phyloP scores from a whole-genome alignment of 2,888 invertebrate genomes.

The Nemotelus nigrinus region DNA sequence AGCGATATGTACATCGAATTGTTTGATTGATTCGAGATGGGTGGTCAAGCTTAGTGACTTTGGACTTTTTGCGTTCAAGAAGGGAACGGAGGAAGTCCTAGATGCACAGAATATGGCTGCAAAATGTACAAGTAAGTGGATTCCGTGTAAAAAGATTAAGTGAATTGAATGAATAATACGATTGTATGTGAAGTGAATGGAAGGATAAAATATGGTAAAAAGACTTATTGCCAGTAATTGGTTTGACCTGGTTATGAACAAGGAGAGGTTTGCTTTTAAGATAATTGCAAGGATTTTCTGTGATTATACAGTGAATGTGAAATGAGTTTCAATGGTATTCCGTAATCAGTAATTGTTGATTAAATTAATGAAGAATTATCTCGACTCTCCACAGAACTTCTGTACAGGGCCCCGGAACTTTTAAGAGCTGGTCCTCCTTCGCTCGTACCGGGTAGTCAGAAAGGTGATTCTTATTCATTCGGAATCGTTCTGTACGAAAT shows the following conservation, averaged over 20 bases:
- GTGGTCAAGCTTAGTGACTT: slow-evolving; percentile 93
- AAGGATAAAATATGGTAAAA: no score
- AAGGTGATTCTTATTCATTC: slow-evolving; percentile 88
- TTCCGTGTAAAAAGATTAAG: not conserved
- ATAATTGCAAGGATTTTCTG: not conserved
- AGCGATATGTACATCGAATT: slow-evolving; percentile 88
- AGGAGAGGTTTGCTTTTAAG: not conserved
- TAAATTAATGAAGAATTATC: no score
- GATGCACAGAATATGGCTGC: slow-evolving; percentile 70
- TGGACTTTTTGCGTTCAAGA: slow-evolving; percentile 87
- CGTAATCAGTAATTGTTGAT: no score
- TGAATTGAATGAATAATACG: slow-evolving; percentile 35
- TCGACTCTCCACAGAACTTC: slow-evolving; percentile 68
- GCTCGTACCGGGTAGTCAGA: slow-evolving; percentile 71
- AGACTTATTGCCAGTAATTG: no score
- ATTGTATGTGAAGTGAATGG: not conserved
- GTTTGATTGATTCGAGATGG: slow-evolving; percentile 94
- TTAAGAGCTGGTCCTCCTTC: slow-evolving; percentile 67
- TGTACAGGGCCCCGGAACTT: slow-evolving; percentile 85
- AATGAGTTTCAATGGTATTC: no score
- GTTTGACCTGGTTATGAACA: not conserved
- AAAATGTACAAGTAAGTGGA: slow-evolving; percentile 75
- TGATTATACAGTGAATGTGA: no score
- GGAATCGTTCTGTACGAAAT: slow-evolving; percentile 89
- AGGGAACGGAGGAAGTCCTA: slow-evolving; percentile 74